Base-by-base conservation (phyloP, 1,140 invertebrate genomes). In the Apis cerana region DNA sequence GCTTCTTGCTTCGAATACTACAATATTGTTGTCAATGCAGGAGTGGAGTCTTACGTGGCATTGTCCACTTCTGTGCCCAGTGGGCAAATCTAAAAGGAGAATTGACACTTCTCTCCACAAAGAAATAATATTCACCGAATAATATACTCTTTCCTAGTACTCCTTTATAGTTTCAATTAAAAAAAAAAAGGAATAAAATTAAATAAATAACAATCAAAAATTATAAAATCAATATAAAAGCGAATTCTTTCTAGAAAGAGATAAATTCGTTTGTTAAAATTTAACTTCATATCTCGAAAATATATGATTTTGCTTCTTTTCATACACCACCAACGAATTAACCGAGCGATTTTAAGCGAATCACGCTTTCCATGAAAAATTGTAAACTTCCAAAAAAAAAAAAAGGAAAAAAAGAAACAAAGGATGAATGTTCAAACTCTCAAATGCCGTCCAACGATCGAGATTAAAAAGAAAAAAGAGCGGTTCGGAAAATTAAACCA, bases 11-110 rank as follows among this genome's bases (percentile, higher is more conserved):
- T 50, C 50, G 13, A 7, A 23, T 21, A 23, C 67, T 69, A 69
- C 67, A 69, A 69, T 69, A 52, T 21, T 69, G 9, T 69, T 69
- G 67, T 52, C 67, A 52, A 69, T 50, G 48, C 50, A 50, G n/a
- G 13, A 69, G 13, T 52, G 67, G 48, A 15, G 48, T 69, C 43
- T 69, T 23, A 52, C n/a, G 48, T 52, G 67, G 48, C 48, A 69
- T 69, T 69, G 67, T 69, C 67, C 67, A 69, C 67, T 69, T 50
- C 8, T 23, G n/a, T 11, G 13, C 33, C 12, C n/a, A 12, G 48
- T 50, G 67, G 48, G 43, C 50, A 52, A 48, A 69, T 50, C 43
- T 17, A 13, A 5, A 43, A 27, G 7, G 48, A 69, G 27, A 68
- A 50, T 69, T 13, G 48, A 69, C 67, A 52, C 48, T 50, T 69